Base-by-base conservation (phyloP, 2,113 vertebrate genomes). In the Eretmochelys imbricata region DNA sequence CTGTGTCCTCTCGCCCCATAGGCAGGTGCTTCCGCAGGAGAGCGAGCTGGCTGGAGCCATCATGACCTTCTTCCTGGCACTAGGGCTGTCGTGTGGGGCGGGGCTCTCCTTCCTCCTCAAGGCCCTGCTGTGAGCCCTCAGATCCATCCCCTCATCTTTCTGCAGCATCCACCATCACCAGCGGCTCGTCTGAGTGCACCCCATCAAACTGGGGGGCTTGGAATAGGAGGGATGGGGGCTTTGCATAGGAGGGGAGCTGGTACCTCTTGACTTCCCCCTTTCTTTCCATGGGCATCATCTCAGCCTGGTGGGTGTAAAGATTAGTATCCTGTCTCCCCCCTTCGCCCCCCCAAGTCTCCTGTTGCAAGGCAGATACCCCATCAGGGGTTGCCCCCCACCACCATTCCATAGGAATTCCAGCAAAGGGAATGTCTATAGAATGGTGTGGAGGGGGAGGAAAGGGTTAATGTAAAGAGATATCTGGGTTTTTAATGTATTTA, bases 21-120 rank as follows among this genome's bases (percentile, higher is more conserved):
- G 99, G 96, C 96, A 99, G 94, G 99, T 99, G 94, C 96, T 98
- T 50, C 97, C 98, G 0, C 98, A 99, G 4, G 99, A 99, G 16
- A 98, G 96, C 3, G 99, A 99, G 96, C 98, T 99, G 3, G 98
- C 99, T 0, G 99, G 99, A 1, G 98, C 99, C 16, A 97, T 99
- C 89, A 99, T 99, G 99, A 99, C 99, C 8, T 99, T 99, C 97
- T 99, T 99, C 97, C 92, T 99, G 89, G 98, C 98, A 1, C 96
- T 99, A 94, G 99, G 99, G 25, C 97, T 99, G 53, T 99, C 99
- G 35, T 95, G 98, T 0, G 99, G 99, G 10, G 99, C 99, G 0
- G 97, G 95, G 1, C 82, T 99, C 29, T 99, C 99, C 76, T 99
- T 99, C 94, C 97, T 96, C 46, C 98, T 99, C 48, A 97, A 98